A percentile compares a stretch with the other conserved stretches of the same genome.
Conservation (phyloP, 1,140 invertebrate species). For the Nilaparvata lugens region DNA sequence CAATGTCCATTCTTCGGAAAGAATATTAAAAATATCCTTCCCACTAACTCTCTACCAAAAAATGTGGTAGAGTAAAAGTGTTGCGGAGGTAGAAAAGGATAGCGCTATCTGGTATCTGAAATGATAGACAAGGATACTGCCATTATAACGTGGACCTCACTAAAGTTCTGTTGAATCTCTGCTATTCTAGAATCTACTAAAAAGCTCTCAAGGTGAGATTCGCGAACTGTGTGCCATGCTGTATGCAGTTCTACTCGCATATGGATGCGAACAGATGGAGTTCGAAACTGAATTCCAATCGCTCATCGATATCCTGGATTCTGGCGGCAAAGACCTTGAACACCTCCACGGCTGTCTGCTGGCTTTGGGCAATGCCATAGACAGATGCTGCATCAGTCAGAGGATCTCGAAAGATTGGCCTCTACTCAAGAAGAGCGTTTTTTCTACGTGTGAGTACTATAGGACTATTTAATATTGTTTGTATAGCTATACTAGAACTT, state of each 20-base stretch:
- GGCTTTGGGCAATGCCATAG: conserved; percentile 55
- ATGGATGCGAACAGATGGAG: conserved; percentile 29
- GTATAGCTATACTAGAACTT: no score
- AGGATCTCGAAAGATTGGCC: conserved; percentile 34
- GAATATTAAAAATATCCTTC: no score
- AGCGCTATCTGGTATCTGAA: no score
- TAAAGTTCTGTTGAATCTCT: no score
- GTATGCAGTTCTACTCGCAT: conserved; percentile 48
- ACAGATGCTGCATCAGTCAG: conserved; percentile 43
- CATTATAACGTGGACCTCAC: no score
- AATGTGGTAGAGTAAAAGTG: no score
- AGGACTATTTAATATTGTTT: no score
- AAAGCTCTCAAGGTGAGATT: conserved; percentile 63
- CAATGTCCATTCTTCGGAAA: no score
- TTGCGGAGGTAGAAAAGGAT: no score
- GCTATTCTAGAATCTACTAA: conserved; percentile 46
- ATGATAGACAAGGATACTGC: no score
- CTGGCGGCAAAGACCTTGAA: conserved; percentile 48
- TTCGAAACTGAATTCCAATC: conserved; percentile 46
- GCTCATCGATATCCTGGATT: conserved; percentile 41
- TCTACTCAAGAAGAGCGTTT: conserved; percentile 42
- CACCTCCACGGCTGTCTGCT: conserved; percentile 62
- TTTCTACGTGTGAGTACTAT: conserved; percentile 44
- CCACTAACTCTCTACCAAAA: no score
- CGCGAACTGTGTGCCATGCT: conserved; percentile 56